These are phyloP conservation scores for Aplysina aerophoba DNA, from an alignment of 37 sponge, comb jelly and placozoan genomes.

Conservation along the genomic window DNA sequence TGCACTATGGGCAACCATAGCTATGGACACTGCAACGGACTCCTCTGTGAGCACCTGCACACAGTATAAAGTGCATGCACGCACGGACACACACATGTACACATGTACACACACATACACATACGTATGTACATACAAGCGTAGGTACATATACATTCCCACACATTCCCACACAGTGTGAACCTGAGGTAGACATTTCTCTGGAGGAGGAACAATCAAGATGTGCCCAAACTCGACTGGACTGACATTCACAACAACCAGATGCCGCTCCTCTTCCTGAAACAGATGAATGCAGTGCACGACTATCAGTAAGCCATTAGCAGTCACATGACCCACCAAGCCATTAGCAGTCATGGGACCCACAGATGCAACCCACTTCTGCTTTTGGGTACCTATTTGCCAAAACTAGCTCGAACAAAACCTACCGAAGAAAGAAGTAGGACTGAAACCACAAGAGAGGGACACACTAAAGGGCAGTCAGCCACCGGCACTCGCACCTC, in stretches of 20 bases:
- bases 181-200: conserved; percentile 74
- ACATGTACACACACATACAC: neutral
- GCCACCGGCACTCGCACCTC: conserved; percentile 40
- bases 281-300: neutral
- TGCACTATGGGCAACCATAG: conserved; percentile 58
- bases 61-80: too few species aligned
- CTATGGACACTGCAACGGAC: conserved; percentile 55
- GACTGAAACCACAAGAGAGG: neutral
- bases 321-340: neutral
- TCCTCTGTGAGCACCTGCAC: conserved; percentile 54
- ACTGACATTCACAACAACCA: conserved; percentile 76
- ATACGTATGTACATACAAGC: conserved; percentile 21
- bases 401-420: neutral
- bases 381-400: neutral
- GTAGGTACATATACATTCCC: neutral
- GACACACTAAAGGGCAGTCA: neutral
- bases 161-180: neutral
- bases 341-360: neutral
- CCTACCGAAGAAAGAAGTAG: too few species aligned
- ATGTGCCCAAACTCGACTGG: conserved; percentile 74
- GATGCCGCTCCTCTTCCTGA: conserved; percentile 23
- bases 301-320: neutral
- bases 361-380: neutral
- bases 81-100: too few species aligned
- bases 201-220: conserved; percentile 65